Evolutionary conservation across 2,888 invertebrate species (phyloP).

Genomic region (Oxyscelio sp.): DNA sequence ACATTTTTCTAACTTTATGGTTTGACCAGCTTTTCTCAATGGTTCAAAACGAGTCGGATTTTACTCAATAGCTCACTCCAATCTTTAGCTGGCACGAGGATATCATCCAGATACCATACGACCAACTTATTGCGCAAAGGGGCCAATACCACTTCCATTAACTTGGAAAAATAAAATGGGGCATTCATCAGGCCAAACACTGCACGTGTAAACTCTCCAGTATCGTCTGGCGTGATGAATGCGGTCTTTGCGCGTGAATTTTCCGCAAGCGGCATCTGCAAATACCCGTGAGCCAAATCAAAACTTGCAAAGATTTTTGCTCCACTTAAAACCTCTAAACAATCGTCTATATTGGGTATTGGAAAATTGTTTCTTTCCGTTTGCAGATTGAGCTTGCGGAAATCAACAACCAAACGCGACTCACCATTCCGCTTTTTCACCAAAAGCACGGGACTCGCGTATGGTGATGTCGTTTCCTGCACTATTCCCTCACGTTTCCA

Average conservation of each 20-base stretch:
- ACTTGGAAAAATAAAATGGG: constrained; percentile 77
- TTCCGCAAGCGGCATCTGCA: constrained; percentile 50
- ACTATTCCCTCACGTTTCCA: constrained; percentile 66
- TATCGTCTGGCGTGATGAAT: constrained; percentile 75
- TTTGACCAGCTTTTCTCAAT: neutral
- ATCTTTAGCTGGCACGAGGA: constrained; percentile 2
- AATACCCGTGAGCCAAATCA: constrained; percentile 59
- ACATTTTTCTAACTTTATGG: neutral
- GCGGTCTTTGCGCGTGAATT: constrained; percentile 66
- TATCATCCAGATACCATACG: neutral
- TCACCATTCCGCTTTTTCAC: constrained; percentile 53
- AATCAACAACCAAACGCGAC: constrained; percentile 52
- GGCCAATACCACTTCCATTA: constrained; percentile 51
- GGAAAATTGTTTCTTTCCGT: constrained; percentile 67
- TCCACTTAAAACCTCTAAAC: neutral
- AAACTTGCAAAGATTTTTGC: constrained; percentile 27
- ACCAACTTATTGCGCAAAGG: neutral
- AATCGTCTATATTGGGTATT: constrained; percentile 55
- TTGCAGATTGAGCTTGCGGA: constrained; percentile 45
- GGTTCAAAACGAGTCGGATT: neutral
- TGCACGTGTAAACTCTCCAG: constrained; percentile 78
- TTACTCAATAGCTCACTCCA: neutral
- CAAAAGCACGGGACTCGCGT: constrained; percentile 54
- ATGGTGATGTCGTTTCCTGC: constrained; percentile 50
- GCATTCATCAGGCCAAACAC: constrained; percentile 81